A percentile compares a stretch with the other conserved stretches of the same genome.
phyloP scores from a whole-genome alignment of 2,888 invertebrate genomes.

The Himalopsyche tibetana region DNA sequence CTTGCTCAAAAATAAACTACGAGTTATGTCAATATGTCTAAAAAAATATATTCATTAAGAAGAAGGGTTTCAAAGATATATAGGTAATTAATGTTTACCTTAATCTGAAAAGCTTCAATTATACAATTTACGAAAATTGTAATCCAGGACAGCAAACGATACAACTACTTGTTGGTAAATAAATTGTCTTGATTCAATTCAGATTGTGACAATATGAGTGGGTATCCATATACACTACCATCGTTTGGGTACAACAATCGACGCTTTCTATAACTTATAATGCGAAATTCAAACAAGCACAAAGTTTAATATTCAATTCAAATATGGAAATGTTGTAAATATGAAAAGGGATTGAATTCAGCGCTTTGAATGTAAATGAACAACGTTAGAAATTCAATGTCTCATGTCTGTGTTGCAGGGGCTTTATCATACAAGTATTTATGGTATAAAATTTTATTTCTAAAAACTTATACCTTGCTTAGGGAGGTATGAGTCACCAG shows the following conservation, averaged over 20 bases:
- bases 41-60: too few species aligned
- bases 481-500: too few species aligned
- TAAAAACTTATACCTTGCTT: too few species aligned
- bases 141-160: too few species aligned
- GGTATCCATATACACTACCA: neutral
- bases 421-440: neutral
- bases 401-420: neutral
- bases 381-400: neutral
- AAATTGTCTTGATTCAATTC: neutral
- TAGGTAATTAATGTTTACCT: too few species aligned
- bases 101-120: too few species aligned
- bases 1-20: too few species aligned
- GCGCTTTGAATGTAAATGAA: neutral
- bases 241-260: neutral
- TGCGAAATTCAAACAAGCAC: neutral
- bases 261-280: constrained; percentile 1
- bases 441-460: too few species aligned
- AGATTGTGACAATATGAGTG: neutral
- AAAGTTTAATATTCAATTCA: constrained; percentile 15
- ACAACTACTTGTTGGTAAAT: too few species aligned
- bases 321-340: constrained; percentile 34
- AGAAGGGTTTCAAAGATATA: too few species aligned
- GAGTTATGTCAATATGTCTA: too few species aligned
- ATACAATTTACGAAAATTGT: too few species aligned
- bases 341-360: constrained; percentile 17